Evolutionary conservation across 2,888 invertebrate species (phyloP), one percentile per base, ranked within the genome.

Genomic region (Teleogryllus oceanicus): DNA sequence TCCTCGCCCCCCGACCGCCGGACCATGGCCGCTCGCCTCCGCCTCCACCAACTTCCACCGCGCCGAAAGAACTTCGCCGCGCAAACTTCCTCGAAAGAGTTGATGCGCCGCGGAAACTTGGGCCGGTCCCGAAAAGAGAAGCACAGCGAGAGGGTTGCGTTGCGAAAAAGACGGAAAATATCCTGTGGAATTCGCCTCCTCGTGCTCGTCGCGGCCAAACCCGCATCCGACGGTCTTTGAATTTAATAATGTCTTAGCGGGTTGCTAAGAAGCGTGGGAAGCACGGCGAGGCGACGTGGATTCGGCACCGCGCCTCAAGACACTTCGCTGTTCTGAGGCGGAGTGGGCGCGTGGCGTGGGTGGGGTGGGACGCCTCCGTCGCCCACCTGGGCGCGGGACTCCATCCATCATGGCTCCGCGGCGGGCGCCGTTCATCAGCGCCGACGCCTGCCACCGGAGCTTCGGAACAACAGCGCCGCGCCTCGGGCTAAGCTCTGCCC

Each of bases 161-260:
- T 37, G 37, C 37, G 37, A 75, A 24, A 21, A 24, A 24, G 20
- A 24, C 20, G 21, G 21, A 16, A 20, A 62, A 62, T 62, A 62
- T n/a, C n/a, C n/a, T 3, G 11, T 18, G 62, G 62, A 62, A 62
- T 62, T 62, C 8, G 62, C 62, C n/a, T 62, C 62, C 62, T 62
- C 16, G 62, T 13, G 2, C 11, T 3, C n/a, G 62, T 62, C n/a
- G 37, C 37, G 50, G 74, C 62, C 8, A 49, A 62, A 12, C 78
- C 13, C 24, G 77, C 18, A 24, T 77, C n/a, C 49, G 20, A 24
- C n/a, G n/a, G 11, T 77, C 37, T 77, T 49, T 77, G 49, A 20
- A 49, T 77, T 13, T 76, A 77, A n/a, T 77, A 50, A 77, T 77
- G 37, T 49, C 49, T 24, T 37, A 77, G 77, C 37, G n/a, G 77